Conservation (phyloP, 37 sponge, comb jelly and placozoan species). For the Ianthella basta region DNA sequence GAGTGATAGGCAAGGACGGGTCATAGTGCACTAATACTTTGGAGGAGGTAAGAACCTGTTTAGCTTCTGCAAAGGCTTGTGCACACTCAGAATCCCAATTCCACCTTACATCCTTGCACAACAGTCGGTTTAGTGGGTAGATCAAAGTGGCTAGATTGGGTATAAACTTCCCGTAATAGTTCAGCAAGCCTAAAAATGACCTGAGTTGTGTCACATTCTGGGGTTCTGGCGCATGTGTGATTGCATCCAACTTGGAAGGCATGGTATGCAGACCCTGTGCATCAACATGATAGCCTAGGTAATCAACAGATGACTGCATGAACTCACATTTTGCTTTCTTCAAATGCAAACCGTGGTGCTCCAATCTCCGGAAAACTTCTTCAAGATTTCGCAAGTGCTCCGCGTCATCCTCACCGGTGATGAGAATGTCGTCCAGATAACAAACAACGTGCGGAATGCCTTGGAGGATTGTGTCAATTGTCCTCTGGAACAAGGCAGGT, state of each 20-base stretch:
- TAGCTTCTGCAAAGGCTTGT: conserved; percentile 3
- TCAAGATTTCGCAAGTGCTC: conserved; percentile 6
- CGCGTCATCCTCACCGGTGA: conserved; percentile 11
- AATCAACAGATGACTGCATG: conserved; percentile 3
- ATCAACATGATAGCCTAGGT: conserved; percentile 16
- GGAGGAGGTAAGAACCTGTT: conserved; percentile 9
- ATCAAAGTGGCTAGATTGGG: conserved; percentile 10
- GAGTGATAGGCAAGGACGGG: background rate
- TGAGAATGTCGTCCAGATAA: conserved; percentile 25
- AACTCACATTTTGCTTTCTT: conserved; percentile 5
- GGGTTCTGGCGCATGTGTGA: conserved; percentile 35
- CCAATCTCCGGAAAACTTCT: background rate
- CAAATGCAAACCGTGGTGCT: background rate
- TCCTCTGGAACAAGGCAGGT: conserved; percentile 36
- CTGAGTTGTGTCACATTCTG: conserved; percentile 32
- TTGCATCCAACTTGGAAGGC: background rate
- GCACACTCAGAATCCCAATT: background rate
- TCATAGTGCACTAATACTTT: conserved; percentile 37
- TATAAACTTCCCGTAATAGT: conserved; percentile 32
- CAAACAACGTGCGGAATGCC: too few relatives aligned
- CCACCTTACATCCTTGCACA: conserved; percentile 18
- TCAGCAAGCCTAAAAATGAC: conserved; percentile 27
- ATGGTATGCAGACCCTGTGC: conserved; percentile 24
- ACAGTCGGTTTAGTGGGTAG: conserved; percentile 5
- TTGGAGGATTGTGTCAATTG: too few relatives aligned